Conservation (phyloP, 2,797 vertebrate species). For the Fistularia tabacaria region DNA sequence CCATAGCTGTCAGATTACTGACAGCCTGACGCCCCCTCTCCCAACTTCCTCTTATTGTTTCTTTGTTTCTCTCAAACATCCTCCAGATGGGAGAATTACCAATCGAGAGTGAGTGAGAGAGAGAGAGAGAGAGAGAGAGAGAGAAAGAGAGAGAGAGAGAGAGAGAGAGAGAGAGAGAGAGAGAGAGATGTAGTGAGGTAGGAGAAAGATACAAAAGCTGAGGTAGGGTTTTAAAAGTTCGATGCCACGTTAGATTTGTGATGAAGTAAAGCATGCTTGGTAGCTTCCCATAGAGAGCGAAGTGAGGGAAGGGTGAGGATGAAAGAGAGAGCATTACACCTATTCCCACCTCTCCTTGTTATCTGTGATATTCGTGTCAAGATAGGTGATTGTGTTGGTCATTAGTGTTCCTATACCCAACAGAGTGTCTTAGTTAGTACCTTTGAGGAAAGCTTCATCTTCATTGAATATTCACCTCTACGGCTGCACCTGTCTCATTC, state of each 20-base stretch:
- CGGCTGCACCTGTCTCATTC: slow-evolving; percentile 63
- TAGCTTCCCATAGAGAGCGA: slow-evolving; percentile 62
- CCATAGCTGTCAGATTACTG: slow-evolving; percentile 99
- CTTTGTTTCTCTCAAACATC: slow-evolving; percentile 86
- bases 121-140: slow-evolving; percentile 10
- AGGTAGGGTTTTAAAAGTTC: slow-evolving; percentile 74
- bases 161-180: slow-evolving; percentile 40
- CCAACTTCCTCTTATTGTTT: slow-evolving; percentile 98
- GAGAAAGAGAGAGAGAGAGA: slow-evolving; percentile 27
- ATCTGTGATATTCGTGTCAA: slow-evolving; percentile 76
- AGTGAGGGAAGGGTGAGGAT: slow-evolving; percentile 42
- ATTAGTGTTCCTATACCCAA: slow-evolving; percentile 74
- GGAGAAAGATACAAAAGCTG: slow-evolving; percentile 49
- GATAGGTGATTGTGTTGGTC: slow-evolving; percentile 76
- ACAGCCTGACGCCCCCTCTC: slow-evolving; percentile 98
- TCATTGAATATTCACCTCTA: slow-evolving; percentile 67
- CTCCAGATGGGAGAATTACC: slow-evolving; percentile 81
- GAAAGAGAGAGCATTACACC: slow-evolving; percentile 60
- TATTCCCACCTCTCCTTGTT: slow-evolving; percentile 78
- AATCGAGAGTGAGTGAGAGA: slow-evolving; percentile 57
- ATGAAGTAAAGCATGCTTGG: slow-evolving; percentile 70
- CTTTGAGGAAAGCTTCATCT: slow-evolving; percentile 66
- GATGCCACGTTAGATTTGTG: slow-evolving; percentile 75
- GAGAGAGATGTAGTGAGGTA: slow-evolving; percentile 10
- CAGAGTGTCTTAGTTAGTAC: slow-evolving; percentile 72